phyloP scores from a whole-genome alignment of 2,888 invertebrate genomes.

The Lamproptera curius region DNA sequence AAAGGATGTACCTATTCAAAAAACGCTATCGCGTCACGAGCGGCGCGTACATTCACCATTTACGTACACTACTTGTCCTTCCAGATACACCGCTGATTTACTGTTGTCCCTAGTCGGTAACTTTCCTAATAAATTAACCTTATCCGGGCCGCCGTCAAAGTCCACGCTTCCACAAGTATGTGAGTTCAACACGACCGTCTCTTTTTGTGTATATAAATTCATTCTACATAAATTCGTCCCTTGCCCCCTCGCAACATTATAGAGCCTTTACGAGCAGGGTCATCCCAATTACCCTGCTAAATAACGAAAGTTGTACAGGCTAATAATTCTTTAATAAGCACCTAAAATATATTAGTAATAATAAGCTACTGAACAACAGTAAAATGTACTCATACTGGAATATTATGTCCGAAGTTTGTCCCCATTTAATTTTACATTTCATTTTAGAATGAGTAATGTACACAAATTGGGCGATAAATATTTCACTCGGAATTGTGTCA shows the following conservation, averaged over 20 bases:
- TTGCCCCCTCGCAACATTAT: constrained; percentile 54
- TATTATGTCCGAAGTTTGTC: background rate
- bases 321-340: constrained; percentile 54
- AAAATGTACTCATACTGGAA: background rate
- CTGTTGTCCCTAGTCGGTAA: constrained; percentile 51
- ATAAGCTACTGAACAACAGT: too few species aligned
- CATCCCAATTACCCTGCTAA: constrained; percentile 43
- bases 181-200: constrained; percentile 46
- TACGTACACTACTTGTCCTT: constrained; percentile 19
- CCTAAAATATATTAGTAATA: background rate
- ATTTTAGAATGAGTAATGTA: background rate
- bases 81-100: constrained; percentile 53
- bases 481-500: background rate
- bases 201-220: constrained; percentile 67
- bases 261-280: constrained; percentile 68
- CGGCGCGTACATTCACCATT: constrained; percentile 14
- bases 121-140: constrained; percentile 74
- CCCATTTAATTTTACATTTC: background rate
- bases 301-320: constrained; percentile 64
- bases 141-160: constrained; percentile 68
- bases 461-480: constrained; percentile 1
- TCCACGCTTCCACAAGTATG: constrained; percentile 63
- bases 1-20: background rate
- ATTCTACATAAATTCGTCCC: constrained; percentile 63
- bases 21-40: background rate